A percentile compares a stretch with the other conserved stretches of the same genome.
phyloP scores from a whole-genome alignment of 2,888 invertebrate genomes.

The Seira musarum region DNA sequence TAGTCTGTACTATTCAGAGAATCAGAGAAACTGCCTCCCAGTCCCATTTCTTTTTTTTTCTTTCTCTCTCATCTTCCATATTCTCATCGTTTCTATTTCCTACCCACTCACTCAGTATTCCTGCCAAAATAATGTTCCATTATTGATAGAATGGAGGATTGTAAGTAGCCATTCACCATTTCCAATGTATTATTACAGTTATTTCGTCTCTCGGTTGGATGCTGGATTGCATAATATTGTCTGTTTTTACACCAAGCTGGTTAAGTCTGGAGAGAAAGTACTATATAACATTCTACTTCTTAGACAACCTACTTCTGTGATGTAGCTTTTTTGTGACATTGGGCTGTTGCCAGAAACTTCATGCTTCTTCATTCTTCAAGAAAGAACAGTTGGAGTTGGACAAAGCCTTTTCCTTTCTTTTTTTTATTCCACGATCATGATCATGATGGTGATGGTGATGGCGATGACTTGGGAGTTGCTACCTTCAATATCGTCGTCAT shows the following conservation, averaged over 20 bases:
- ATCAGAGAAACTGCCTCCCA: not conserved
- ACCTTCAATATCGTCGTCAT: not conserved
- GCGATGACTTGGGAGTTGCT: not conserved
- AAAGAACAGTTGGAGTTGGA: constrained; percentile 20
- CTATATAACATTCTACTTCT: too few relatives aligned
- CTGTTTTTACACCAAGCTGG: constrained; percentile 10
- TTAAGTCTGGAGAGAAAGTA: not conserved
- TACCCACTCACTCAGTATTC: not conserved
- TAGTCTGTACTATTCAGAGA: too few relatives aligned
- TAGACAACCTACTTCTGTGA: too few relatives aligned
- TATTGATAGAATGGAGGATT: constrained; percentile 1
- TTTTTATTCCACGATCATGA: not conserved
- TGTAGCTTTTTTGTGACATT: constrained; percentile 42
- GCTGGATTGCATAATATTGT: constrained; percentile 12
- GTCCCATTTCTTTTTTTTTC: not conserved
- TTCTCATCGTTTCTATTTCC: too few relatives aligned
- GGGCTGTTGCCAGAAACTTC: constrained; percentile 49
- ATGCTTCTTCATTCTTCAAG: constrained; percentile 47
- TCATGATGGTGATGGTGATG: too few relatives aligned
- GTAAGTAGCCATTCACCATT: constrained; percentile 10
- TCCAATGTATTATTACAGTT: constrained; percentile 1
- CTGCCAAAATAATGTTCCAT: not conserved
- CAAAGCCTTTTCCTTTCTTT: constrained; percentile 34
- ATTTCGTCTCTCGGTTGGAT: not conserved
- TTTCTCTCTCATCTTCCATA: not conserved